Conservation (phyloP, 1,140 invertebrate genomes). For the Nylanderia fulva region DNA sequence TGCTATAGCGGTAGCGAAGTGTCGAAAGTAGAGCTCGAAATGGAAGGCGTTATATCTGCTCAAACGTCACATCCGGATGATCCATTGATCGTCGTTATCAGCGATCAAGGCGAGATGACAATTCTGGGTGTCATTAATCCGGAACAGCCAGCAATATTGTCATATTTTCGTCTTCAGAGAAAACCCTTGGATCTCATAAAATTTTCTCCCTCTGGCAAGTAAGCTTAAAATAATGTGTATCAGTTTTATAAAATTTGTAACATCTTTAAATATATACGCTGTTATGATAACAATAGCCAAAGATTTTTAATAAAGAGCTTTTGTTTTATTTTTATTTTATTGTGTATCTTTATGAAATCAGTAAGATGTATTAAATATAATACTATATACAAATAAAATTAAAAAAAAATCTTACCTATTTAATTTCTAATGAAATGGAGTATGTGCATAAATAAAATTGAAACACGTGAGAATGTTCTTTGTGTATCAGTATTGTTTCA, state of each 20-base stretch:
- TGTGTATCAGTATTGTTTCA: neutral
- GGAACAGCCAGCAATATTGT: constrained; percentile 69
- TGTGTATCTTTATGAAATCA: neutral
- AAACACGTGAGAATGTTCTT: neutral
- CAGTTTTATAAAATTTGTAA: neutral
- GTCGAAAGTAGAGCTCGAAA: constrained; percentile 60
- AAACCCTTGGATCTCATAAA: constrained; percentile 78
- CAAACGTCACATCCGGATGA: constrained; percentile 76
- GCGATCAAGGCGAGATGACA: constrained; percentile 75
- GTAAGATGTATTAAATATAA: neutral
- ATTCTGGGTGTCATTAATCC: constrained; percentile 71
- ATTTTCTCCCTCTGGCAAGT: constrained; percentile 80
- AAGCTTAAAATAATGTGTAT: constrained; percentile 18
- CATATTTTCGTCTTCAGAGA: constrained; percentile 70
- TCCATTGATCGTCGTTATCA: constrained; percentile 75
- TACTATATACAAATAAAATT: neutral
- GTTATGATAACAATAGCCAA: neutral
- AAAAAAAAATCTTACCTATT: neutral
- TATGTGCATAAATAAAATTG: neutral
- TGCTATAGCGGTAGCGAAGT: constrained; percentile 67
- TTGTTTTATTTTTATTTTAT: neutral
- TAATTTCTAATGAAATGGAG: neutral
- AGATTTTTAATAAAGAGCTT: neutral
- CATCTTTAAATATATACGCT: neutral
- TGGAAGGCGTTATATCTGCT: constrained; percentile 66